phyloP scores from a whole-genome alignment of 2,113 vertebrate species.

The Trematomus loennbergii region DNA sequence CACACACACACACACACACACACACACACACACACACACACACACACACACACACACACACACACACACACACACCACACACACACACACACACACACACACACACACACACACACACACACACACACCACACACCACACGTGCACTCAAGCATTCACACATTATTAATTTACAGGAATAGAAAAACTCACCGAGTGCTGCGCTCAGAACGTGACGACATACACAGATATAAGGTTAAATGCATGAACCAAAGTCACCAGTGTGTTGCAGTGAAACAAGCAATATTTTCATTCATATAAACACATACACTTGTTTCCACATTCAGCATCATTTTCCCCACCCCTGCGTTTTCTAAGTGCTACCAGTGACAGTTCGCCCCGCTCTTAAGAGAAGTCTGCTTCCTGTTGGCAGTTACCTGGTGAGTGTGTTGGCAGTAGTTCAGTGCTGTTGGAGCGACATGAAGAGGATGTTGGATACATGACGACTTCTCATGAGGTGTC shows the following conservation, averaged over 20 bases:
- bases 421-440: constrained; percentile 78
- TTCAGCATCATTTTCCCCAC: constrained; percentile 55
- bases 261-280: constrained; percentile 73
- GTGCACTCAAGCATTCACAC: constrained; percentile 49
- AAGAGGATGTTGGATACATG: constrained; percentile 16
- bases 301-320: constrained; percentile 67
- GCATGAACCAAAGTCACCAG: constrained; percentile 75
- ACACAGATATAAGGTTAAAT: constrained; percentile 73
- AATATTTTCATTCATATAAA: constrained; percentile 72
- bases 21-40: constrained; percentile 27
- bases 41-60: constrained; percentile 43
- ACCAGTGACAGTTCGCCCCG: constrained; percentile 48
- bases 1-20: constrained; percentile 38
- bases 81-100: constrained; percentile 17
- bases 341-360: constrained; percentile 49
- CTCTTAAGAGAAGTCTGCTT: constrained; percentile 39
- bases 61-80: constrained; percentile 22
- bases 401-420: constrained; percentile 75
- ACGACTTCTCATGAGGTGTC: not conserved
- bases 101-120: constrained; percentile 35
- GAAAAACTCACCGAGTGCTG: constrained; percentile 70
- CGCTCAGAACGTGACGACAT: constrained; percentile 58
- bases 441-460: constrained; percentile 51
- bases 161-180: constrained; percentile 65
- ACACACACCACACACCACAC: too few species aligned